Percentiles rank a stretch among this genome's conserved stretches.
Evolutionary conservation across 2,113 vertebrate species (phyloP).

Genomic region (Apistogramma diplotaenia): DNA sequence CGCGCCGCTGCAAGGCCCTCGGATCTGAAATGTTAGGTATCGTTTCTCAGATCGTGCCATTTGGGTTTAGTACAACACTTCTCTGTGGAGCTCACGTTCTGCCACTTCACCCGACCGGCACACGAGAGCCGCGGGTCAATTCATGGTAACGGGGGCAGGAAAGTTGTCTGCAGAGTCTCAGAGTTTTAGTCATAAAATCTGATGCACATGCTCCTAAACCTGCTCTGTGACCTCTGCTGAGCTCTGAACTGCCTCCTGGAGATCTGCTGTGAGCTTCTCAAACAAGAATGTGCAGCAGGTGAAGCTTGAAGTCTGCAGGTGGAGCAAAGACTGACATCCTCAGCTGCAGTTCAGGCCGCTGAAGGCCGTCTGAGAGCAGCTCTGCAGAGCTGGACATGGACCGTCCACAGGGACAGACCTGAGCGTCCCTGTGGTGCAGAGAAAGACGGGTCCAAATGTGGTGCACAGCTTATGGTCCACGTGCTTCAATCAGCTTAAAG

Average conservation of each 20-base stretch:
- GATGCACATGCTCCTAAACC: not conserved
- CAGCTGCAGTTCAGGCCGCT: not conserved
- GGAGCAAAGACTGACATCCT: not conserved
- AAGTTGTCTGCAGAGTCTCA: not conserved
- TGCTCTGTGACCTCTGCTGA: fast-evolving
- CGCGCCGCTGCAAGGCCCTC: constrained; percentile 20
- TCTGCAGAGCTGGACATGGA: not conserved
- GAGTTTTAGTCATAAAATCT: not conserved
- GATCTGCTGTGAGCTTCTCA: too few species aligned
- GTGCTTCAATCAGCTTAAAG: too few species aligned
- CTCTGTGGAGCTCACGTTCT: not conserved
- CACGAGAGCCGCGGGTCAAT: not conserved
- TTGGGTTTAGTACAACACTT: constrained; percentile 22
- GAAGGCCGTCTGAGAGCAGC: not conserved
- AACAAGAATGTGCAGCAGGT: not conserved
- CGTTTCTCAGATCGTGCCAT: constrained; percentile 12
- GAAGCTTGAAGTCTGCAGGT: fast-evolving
- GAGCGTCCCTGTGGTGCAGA: not conserved
- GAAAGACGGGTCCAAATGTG: too few species aligned
- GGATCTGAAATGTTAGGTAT: constrained; percentile 46
- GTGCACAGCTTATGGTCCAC: too few species aligned
- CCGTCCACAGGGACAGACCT: not conserved
- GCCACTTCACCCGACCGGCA: not conserved
- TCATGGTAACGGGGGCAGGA: not conserved
- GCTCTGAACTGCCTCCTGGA: too few species aligned